phyloP scores from a whole-genome alignment of 2,797 vertebrate species.

The Lacerta agilis region DNA sequence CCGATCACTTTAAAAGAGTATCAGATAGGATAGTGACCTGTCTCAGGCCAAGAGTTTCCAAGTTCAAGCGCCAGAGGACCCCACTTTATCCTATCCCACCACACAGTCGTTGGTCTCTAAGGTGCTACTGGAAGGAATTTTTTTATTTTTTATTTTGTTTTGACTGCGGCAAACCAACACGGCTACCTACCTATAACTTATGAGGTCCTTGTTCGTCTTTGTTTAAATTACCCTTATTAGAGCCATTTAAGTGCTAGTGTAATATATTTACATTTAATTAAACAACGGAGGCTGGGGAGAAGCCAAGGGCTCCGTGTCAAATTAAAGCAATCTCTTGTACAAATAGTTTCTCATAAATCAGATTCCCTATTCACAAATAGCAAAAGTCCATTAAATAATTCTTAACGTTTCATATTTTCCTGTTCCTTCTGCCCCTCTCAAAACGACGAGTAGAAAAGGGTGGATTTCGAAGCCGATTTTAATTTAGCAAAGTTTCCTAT shows the following conservation, averaged over 20 bases:
- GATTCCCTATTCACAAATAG: slow-evolving; percentile 44
- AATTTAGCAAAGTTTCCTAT: not conserved
- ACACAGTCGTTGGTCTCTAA: not conserved
- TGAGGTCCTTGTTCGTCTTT: slow-evolving; percentile 29
- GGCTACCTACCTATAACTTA: not conserved
- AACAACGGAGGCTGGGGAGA: slow-evolving; percentile 51
- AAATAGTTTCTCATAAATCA: slow-evolving; percentile 64
- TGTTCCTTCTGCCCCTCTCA: slow-evolving; percentile 21
- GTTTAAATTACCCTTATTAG: slow-evolving; percentile 50
- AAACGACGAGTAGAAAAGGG: slow-evolving; percentile 8
- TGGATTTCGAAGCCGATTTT: slow-evolving; percentile 17
- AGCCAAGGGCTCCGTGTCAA: slow-evolving; percentile 52
- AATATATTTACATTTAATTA: slow-evolving; percentile 66
- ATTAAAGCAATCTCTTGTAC: slow-evolving; percentile 51
- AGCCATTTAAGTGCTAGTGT: slow-evolving; percentile 53
- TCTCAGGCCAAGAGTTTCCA: not conserved
- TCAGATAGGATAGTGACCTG: not conserved
- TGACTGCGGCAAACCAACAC: no score
- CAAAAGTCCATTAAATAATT: slow-evolving; percentile 67
- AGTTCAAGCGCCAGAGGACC: not conserved
- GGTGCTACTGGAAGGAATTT: no score
- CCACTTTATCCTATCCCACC: not conserved
- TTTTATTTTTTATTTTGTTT: no score
- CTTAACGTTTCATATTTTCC: slow-evolving; percentile 35
- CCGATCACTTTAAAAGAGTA: no score